Percentiles rank a stretch among this genome's conserved stretches.
These are phyloP conservation scores for Steinernema khuongi DNA, from an alignment of 1,140 invertebrate genomes.

Conservation along the genomic window DNA sequence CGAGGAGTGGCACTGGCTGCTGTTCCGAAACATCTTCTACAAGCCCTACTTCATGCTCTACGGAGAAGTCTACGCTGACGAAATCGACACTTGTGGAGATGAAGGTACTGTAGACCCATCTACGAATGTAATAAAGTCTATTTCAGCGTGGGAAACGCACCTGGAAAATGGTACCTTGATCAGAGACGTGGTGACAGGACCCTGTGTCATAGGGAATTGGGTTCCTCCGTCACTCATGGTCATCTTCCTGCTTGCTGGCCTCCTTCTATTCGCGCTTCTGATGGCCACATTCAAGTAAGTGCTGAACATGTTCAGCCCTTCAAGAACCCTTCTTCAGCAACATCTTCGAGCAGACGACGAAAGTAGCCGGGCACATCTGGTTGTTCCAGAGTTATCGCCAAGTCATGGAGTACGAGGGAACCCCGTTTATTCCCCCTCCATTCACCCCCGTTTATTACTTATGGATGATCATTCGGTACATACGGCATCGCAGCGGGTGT, in stretches of 20 bases:
- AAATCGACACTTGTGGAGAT: conserved; percentile 58
- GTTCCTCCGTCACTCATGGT: conserved; percentile 89
- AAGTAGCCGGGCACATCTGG: conserved; percentile 91
- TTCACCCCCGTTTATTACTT: conserved; percentile 83
- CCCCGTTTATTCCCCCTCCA: conserved; percentile 86
- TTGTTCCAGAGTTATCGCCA: conserved; percentile 96
- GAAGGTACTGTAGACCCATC: conserved; percentile 63
- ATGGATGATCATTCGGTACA: conserved; percentile 72
- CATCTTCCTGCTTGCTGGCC: conserved; percentile 88
- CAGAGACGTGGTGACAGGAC: conserved; percentile 33
- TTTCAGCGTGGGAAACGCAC: conserved; percentile 81
- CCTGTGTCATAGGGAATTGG: conserved; percentile 82
- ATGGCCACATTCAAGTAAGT: conserved; percentile 95
- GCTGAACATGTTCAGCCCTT: conserved; percentile 72
- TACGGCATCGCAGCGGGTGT: conserved; percentile 56
- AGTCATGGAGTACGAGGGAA: conserved; percentile 95
- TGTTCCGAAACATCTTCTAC: conserved; percentile 83
- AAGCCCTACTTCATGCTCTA: conserved; percentile 97
- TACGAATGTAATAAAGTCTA: not conserved
- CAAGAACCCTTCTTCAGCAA: conserved; percentile 64
- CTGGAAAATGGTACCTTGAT: conserved; percentile 29
- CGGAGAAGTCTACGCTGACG: conserved; percentile 86
- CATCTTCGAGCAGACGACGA: conserved; percentile 91
- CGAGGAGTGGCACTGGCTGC: conserved; percentile 75
- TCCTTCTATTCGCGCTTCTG: conserved; percentile 87